These are phyloP conservation scores for Beaufortia kweichowensis DNA, from an alignment of 2,113 vertebrate species.

Conservation along the genomic window DNA sequence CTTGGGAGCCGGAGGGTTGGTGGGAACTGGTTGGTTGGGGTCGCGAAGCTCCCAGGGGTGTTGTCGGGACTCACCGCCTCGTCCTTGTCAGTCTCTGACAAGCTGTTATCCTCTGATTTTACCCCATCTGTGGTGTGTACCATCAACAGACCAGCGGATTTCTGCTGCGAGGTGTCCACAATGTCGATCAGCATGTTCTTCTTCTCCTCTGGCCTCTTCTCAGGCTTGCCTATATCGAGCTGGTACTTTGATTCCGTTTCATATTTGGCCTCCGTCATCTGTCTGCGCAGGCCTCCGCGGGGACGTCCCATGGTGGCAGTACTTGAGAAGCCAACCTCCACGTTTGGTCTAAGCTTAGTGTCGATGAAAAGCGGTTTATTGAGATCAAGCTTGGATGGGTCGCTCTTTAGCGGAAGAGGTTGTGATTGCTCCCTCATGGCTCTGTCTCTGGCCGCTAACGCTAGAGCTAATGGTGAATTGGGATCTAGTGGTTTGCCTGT, in stretches of 20 bases:
- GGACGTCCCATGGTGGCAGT: conserved; percentile 71
- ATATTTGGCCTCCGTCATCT: conserved; percentile 74
- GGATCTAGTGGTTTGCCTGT: conserved; percentile 85
- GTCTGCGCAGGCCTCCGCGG: conserved; percentile 76
- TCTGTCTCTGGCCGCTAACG: conserved; percentile 84
- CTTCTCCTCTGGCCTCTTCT: conserved; percentile 72
- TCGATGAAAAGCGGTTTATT: conserved; percentile 88
- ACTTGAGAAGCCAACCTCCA: conserved; percentile 75
- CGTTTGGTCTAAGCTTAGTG: conserved; percentile 81
- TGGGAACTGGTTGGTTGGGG: conserved; percentile 65
- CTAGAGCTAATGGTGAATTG: conserved; percentile 85
- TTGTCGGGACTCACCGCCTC: conserved; percentile 64
- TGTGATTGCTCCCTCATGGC: conserved; percentile 85
- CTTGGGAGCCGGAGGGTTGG: conserved; percentile 66
- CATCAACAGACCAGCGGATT: conserved; percentile 85
- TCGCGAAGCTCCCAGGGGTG: conserved; percentile 65
- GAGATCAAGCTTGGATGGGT: conserved; percentile 82
- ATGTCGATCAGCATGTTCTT: conserved; percentile 82
- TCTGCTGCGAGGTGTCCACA: conserved; percentile 83
- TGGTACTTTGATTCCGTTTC: conserved; percentile 81
- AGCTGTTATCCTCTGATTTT: conserved; percentile 64
- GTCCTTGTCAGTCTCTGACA: conserved; percentile 69
- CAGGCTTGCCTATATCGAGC: conserved; percentile 70
- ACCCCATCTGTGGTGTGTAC: conserved; percentile 79
- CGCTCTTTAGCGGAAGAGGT: conserved; percentile 75